Evolutionary conservation across 2,797 vertebrate species (phyloP).

Genomic region (Arnoldichthys spilopterus): DNA sequence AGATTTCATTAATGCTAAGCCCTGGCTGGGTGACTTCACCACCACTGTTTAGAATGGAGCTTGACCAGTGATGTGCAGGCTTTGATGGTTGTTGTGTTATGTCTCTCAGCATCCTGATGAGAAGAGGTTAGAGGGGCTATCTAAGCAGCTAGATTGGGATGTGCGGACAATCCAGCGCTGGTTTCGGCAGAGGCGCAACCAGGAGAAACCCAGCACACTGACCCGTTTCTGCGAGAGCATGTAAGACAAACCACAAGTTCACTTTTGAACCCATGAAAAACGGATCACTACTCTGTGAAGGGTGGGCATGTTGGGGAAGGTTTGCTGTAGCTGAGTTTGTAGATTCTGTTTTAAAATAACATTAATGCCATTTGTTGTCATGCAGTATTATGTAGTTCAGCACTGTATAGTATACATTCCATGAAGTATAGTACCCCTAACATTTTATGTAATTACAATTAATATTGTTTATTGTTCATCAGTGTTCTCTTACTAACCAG

Average conservation of each 20-base stretch:
- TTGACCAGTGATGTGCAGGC: not conserved
- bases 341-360: not conserved
- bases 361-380: not conserved
- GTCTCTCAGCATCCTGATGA: slow-evolving; percentile 91
- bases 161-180: slow-evolving; percentile 97
- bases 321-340: not conserved
- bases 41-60: not conserved
- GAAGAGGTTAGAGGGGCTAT: slow-evolving; percentile 95
- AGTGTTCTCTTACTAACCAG: too few relatives aligned
- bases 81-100: slow-evolving; percentile 26
- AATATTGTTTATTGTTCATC: too few relatives aligned
- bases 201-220: slow-evolving; percentile 97
- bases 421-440: too few relatives aligned
- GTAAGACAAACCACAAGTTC: slow-evolving; percentile 80
- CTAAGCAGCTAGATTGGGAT: slow-evolving; percentile 98
- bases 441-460: too few relatives aligned
- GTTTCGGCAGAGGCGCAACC: slow-evolving; percentile 97
- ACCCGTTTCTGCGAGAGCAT: slow-evolving; percentile 98
- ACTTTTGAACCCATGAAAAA: not conserved
- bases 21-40: not conserved
- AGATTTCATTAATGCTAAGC: not conserved
- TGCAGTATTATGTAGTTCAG: not conserved
- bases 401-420: too few relatives aligned
- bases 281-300: not conserved
- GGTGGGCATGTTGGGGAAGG: not conserved